Evolutionary conservation across 1,140 invertebrate genomes (phyloP), one percentile per base, ranked within the genome.

Genomic region (Drosophila navojoa): DNA sequence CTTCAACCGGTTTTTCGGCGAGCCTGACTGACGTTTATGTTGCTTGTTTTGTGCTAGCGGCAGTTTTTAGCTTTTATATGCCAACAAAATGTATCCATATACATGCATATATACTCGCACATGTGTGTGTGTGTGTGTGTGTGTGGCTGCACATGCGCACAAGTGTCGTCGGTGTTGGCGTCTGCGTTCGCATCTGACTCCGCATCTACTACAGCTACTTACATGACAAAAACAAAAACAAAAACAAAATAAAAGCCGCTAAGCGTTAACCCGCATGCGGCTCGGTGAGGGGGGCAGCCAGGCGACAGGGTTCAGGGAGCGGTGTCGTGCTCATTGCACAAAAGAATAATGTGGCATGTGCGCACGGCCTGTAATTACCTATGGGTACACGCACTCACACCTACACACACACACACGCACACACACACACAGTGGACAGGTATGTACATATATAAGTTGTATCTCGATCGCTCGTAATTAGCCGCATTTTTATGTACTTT

Each of bases 281-380:
- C 38, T 27, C n/a, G n/a, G n/a, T n/a, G n/a, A n/a, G 38, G 29
- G 50, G 38, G 27, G 58, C 58, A 38, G 62, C 10, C 45, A 53
- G 59, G 77, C 45, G 22, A 58, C 63, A 50, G 76, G 57, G 68
- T 67, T 50, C 55, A 62, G 71, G 73, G 38, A 42, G 62, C 72
- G 64, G 57, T 66, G 61, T 87, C 63, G 79, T 77, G 84, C 84
- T 87, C 76, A 84, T 87, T 87, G 84, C 84, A 89, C 84, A 87
- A 89, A 87, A 89, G 84, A 87, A 87, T 87, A 84, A 89, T 87
- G 84, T 89, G 84, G 84, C 84, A 89, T 87, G 84, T 84, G 84
- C 76, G 84, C 76, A 71, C 53, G 70, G 61, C 60, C 70, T 52
- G 79, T 89, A 87, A 87, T 87, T 87, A 87, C 79, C 84, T 68